Evolutionary conservation across 1,140 invertebrate species (phyloP), one percentile per base, ranked within the genome.

Genomic region (Drosophila nebulosa): DNA sequence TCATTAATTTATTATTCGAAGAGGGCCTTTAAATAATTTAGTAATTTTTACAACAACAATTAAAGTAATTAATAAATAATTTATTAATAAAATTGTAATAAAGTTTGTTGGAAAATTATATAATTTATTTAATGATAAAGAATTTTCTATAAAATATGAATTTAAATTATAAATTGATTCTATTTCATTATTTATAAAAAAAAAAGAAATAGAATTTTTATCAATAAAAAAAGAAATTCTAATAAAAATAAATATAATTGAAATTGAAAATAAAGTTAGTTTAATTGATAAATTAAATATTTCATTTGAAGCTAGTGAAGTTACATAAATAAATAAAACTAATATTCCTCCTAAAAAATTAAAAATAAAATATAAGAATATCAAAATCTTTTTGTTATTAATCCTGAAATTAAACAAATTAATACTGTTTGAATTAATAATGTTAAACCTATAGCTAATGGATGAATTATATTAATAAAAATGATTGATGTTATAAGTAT

Each of bases 391-490:
- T 74, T 74, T 7, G 74, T 66, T 70, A 78, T 71, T 67, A 75
- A 22, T 26, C 63, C 59, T 30, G 71, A 39, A 26, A 78, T 60
- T 74, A 74, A 61, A 67, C 67, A 91, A 53, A 91, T 86, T 72
- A 92, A 74, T 67, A 92, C 70, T 35, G 92, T 93, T 92, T 93
- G 92, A 27, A 91, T 76, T 79, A 93, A 84, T 78, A 93, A 79
- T 56, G 91, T 90, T 86, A 93, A 78, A 72, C 92, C 92, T 91
- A 93, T 91, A 18, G 91, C 91, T 83, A 93, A 63, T 18, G 92
- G 93, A 36, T 93, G 91, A 63, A 91, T 92, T 83, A 92, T 72
- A 84, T 91, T 91, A 60, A 92, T 68, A 80, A 93, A 91, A 71
- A 70, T 74, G 57, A 74, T 70, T 51, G 71, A 42, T 66, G 59